These are phyloP conservation scores for Muscicapa adusta DNA, from an alignment of 2,113 vertebrate genomes.

Conservation along the genomic window DNA sequence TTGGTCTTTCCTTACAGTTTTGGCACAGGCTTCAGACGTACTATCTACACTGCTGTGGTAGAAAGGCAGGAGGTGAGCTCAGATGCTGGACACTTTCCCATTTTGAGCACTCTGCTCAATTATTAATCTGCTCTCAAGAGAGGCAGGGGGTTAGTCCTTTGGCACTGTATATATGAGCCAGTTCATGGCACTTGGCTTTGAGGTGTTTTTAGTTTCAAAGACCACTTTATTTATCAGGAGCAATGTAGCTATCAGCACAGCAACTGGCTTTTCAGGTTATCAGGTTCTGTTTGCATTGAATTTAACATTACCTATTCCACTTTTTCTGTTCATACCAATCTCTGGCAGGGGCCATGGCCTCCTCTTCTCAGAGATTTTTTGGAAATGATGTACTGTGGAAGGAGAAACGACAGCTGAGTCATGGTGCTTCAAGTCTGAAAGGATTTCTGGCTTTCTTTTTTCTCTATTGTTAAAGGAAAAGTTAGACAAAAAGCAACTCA, in stretches of 20 bases:
- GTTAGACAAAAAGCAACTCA: not conserved
- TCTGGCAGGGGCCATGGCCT: not conserved
- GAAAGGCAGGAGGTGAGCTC: constrained; percentile 1
- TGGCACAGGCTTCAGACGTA: not conserved
- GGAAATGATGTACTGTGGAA: not conserved
- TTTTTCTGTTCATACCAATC: not conserved
- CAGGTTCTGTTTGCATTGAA: not conserved
- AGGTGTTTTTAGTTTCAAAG: not conserved
- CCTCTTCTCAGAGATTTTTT: not conserved
- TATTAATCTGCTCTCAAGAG: not conserved
- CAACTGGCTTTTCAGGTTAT: not conserved
- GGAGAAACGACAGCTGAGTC: not conserved
- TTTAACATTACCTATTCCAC: not conserved
- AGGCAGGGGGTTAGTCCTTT: not conserved
- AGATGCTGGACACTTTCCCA: not conserved
- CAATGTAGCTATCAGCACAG: not conserved
- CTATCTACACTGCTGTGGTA: not conserved
- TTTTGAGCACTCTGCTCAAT: not conserved
- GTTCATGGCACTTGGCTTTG: not conserved
- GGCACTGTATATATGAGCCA: not conserved
- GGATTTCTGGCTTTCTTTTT: not conserved
- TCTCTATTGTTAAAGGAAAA: not conserved
- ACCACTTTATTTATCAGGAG: not conserved
- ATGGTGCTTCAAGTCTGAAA: not conserved
- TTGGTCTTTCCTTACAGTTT: not conserved